phyloP scores from a whole-genome alignment of 2,888 invertebrate genomes.

The Chouioia cunea region DNA sequence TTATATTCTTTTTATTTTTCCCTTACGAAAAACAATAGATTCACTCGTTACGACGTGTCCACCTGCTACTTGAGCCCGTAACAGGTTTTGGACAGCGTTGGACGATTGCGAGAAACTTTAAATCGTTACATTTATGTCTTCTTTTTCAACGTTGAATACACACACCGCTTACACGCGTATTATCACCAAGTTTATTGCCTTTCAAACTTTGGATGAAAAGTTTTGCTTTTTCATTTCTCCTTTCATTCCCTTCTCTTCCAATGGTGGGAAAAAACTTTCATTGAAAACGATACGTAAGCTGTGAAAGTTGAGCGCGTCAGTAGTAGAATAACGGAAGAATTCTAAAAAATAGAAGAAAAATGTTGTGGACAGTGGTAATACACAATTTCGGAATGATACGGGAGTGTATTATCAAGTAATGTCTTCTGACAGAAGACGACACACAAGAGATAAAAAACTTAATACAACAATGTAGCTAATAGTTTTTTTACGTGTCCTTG shows the following conservation, averaged over 20 bases:
- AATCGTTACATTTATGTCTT: slow-evolving; percentile 15
- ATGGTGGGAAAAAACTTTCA: too few relatives aligned
- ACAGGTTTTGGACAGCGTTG: slow-evolving; percentile 30
- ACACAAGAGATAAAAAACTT: neutral
- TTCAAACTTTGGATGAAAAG: neutral
- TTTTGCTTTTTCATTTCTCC: too few relatives aligned
- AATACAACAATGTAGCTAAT: slow-evolving; percentile 22
- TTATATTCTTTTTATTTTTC: neutral
- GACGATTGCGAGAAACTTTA: slow-evolving; percentile 9
- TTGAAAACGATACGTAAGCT: neutral
- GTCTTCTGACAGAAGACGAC: slow-evolving; percentile 21
- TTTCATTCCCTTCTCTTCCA: too few relatives aligned
- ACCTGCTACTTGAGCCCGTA: slow-evolving; percentile 46
- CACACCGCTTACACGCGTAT: slow-evolving; percentile 42
- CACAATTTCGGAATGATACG: slow-evolving; percentile 54
- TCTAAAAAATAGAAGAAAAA: too few relatives aligned
- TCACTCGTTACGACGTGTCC: slow-evolving; percentile 28
- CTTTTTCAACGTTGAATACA: slow-evolving; percentile 30
- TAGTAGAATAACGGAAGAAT: too few relatives aligned
- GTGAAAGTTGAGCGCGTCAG: too few relatives aligned
- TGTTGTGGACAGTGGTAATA: slow-evolving; percentile 50
- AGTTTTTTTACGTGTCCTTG: slow-evolving; percentile 41
- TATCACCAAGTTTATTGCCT: slow-evolving; percentile 43
- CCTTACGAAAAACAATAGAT: neutral
- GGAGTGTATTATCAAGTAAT: slow-evolving; percentile 47